phyloP scores from a whole-genome alignment of 2,113 vertebrate genomes.

The Rhynchomys soricoides region DNA sequence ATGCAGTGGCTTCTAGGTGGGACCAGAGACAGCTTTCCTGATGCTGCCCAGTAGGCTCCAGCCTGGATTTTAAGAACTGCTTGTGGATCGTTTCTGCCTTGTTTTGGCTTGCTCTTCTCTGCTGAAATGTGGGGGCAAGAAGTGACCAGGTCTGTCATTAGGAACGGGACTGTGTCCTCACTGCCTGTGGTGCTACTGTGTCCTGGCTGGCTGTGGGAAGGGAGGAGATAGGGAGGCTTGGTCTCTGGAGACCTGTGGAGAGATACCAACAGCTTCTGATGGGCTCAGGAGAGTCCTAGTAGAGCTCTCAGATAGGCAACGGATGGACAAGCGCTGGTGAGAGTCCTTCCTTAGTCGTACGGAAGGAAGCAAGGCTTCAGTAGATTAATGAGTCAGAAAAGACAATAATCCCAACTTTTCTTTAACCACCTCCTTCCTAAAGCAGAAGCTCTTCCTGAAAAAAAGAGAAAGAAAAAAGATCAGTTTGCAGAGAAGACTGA shows the following conservation, averaged over 20 bases:
- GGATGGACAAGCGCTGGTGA: slow-evolving; percentile 19
- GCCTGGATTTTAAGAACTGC: neutral
- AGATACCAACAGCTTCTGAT: neutral
- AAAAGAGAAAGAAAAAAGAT: slow-evolving; percentile 62
- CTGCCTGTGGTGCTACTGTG: neutral
- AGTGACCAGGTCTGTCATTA: neutral
- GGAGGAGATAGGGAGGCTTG: neutral
- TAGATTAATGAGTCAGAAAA: slow-evolving; percentile 68
- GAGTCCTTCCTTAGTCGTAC: slow-evolving; percentile 36
- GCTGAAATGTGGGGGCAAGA: neutral
- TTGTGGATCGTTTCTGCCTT: neutral
- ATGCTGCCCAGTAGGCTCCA: neutral
- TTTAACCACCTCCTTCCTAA: neutral
- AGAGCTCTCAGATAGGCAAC: neutral
- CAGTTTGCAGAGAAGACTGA: slow-evolving; percentile 80
- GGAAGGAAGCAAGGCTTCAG: slow-evolving; percentile 21
- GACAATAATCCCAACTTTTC: slow-evolving; percentile 48
- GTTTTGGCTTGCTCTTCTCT: slow-evolving; percentile 19
- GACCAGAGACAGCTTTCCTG: neutral
- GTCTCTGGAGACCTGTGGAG: neutral
- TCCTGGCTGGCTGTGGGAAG: neutral
- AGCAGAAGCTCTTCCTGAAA: slow-evolving; percentile 69
- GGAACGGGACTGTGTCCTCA: neutral
- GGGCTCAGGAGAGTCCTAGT: slow-evolving; percentile 62
- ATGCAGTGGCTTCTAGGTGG: neutral